Conservation (phyloP, 2,888 invertebrate species). For the Agrilus biguttatus region DNA sequence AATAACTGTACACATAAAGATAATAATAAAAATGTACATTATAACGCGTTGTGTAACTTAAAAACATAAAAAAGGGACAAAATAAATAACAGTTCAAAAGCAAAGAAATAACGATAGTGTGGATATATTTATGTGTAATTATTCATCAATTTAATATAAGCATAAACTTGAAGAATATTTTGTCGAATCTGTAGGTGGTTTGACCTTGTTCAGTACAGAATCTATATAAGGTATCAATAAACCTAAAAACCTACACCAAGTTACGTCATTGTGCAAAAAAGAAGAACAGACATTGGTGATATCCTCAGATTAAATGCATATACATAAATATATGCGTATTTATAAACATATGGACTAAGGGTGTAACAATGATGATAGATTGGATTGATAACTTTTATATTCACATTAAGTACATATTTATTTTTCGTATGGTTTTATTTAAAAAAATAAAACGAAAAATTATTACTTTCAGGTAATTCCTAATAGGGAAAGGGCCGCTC, state of each 20-base stretch:
- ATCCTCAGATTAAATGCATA: no score
- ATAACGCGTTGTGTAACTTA: background rate
- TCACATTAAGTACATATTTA: no score
- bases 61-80: background rate
- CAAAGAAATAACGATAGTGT: background rate
- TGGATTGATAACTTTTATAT: no score
- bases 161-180: background rate
- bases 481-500: no score
- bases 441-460: no score
- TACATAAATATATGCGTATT: no score
- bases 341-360: no score
- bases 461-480: no score
- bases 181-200: constrained; percentile 11
- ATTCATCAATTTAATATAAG: background rate
- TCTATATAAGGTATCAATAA: constrained; percentile 22
- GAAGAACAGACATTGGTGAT: no score
- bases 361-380: no score
- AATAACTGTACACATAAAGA: no score
- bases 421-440: no score
- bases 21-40: background rate
- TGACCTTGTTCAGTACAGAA: constrained; percentile 19
- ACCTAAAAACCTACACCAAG: constrained; percentile 5
- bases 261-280: constrained; percentile 17
- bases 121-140: background rate
- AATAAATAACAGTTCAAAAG: background rate